These are phyloP conservation scores for Merops nubicus DNA, from an alignment of 2,113 vertebrate genomes.

Conservation along the genomic window DNA sequence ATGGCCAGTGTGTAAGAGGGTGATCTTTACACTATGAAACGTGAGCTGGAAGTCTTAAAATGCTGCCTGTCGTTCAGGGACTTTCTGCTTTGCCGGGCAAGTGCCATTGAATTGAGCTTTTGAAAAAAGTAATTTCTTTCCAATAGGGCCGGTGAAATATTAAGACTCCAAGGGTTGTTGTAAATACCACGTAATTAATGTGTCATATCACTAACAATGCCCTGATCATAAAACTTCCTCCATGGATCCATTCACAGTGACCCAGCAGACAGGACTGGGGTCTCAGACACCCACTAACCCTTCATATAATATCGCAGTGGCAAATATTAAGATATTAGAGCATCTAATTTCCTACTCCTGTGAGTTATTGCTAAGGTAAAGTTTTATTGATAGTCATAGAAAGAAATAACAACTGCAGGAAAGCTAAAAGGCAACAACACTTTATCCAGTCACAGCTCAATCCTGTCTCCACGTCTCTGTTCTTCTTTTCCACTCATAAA, in stretches of 20 bases:
- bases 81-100: neutral
- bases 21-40: neutral
- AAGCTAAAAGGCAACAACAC: neutral
- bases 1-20: slow-evolving; percentile 9
- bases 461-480: fast-evolving
- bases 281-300: neutral
- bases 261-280: fast-evolving
- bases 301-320: neutral
- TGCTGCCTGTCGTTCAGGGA: neutral
- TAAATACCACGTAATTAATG: slow-evolving; percentile 45
- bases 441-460: neutral
- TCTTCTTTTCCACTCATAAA: neutral
- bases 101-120: neutral
- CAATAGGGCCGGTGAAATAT: neutral
- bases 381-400: neutral
- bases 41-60: neutral
- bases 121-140: neutral
- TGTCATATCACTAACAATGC: neutral
- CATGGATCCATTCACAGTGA: fast-evolving
- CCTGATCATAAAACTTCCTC: neutral
- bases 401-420: neutral
- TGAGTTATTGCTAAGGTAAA: neutral
- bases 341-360: neutral
- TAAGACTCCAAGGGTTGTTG: neutral
- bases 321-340: neutral